Evolutionary conservation across 2,888 invertebrate genomes (phyloP), one percentile per base, ranked within the genome.

Genomic region (Azorinus chamasolen): DNA sequence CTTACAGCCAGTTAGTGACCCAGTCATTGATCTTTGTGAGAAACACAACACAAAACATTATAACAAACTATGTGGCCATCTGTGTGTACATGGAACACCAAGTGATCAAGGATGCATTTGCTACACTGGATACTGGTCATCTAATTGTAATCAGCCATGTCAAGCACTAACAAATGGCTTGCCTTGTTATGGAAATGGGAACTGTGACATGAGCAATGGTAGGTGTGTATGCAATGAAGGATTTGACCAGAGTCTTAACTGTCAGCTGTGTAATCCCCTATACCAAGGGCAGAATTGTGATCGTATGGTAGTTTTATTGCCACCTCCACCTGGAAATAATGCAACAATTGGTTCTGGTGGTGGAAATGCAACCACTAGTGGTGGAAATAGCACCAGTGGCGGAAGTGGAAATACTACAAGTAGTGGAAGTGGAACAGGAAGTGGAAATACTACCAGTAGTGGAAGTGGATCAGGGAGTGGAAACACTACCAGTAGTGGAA

Each of bases 161-260:
- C 68, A 75, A 37, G 50, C 57, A 22, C 24, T 25, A 53, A 43
- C 46, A n/a, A 70, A 46, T 32, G 51, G 39, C 14, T 12, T 24
- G 32, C 68, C 79, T n/a, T 87, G 87, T 37, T 65, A 66, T 63
- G 79, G 70, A 18, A 68, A 87, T 48, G 87, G 87, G 0, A 53
- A 25, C 10, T 87, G 87, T 63, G 65, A 77, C 46, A 45, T 43
- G 10, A 57, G 22, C 14, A 80, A 59, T 24, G 87, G 87, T 20
- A 62, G 24, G 22, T 87, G 79, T 63, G 43, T 64, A 5, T 81
- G 81, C 48, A 41, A 46, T 6, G 25, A 27, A 20, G 64, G 70
- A 37, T 81, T 63, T 46, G 48, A 61, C 41, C 25, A 16, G 14
- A 27, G 27, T 22, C 5, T 16, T 5, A 46, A 72, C 37, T 82